A percentile compares a stretch with the other conserved stretches of the same genome.
phyloP scores from a whole-genome alignment of 2,797 vertebrate species.

The Chaetophractus vellerosus region DNA sequence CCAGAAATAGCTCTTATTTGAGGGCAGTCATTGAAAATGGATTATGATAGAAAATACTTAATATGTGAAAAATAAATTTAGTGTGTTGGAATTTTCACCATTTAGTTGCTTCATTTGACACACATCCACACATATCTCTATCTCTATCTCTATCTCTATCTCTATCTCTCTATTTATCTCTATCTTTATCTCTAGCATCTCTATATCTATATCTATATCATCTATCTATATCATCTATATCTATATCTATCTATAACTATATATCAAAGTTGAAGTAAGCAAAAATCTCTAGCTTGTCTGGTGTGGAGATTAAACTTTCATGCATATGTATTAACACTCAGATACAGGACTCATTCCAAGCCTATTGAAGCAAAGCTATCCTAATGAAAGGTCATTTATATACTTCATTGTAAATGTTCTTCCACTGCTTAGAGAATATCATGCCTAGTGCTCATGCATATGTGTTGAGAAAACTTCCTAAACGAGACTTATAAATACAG shows the following conservation, averaged over 20 bases:
- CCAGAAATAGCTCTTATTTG: constrained; percentile 55
- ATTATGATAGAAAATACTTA: constrained; percentile 14
- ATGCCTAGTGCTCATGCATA: neutral
- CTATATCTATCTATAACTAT: neutral
- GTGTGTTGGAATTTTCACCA: constrained; percentile 11
- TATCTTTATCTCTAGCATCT: too few relatives aligned
- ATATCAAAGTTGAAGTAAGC: constrained; percentile 17
- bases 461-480: neutral
- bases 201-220: too few relatives aligned
- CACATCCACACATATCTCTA: neutral
- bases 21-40: constrained; percentile 33
- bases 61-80: constrained; percentile 35
- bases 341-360: constrained; percentile 25
- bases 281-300: neutral
- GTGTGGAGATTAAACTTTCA: constrained; percentile 42
- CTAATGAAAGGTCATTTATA: neutral
- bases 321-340: neutral
- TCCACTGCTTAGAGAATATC: neutral
- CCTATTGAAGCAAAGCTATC: neutral
- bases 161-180: too few relatives aligned
- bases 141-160: neutral
- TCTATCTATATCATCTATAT: neutral
- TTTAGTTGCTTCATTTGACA: constrained; percentile 42
- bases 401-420: neutral
- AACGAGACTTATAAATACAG: neutral